These are phyloP conservation scores for Aviceda subcristata DNA, from an alignment of 2,113 vertebrate species.

Conservation along the genomic window DNA sequence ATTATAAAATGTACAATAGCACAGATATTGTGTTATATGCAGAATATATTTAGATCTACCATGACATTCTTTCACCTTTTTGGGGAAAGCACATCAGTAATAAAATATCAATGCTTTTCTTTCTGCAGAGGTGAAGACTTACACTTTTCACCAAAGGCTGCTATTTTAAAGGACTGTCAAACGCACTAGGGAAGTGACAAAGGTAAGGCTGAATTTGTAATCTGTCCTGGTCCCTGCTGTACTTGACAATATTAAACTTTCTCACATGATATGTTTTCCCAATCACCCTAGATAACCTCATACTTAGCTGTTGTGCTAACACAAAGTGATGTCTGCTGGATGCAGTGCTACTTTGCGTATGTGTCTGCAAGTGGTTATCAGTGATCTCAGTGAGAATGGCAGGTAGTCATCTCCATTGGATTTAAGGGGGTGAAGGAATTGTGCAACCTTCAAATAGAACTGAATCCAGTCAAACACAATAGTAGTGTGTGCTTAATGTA, in stretches of 20 bases:
- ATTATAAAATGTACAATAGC: neutral
- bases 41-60: neutral
- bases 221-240: neutral
- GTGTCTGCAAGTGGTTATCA: neutral
- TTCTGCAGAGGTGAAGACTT: neutral
- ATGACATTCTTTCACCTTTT: neutral
- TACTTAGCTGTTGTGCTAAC: neutral
- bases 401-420: neutral
- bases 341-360: too few relatives aligned
- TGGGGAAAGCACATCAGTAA: neutral
- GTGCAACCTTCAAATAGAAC: neutral
- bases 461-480: too few relatives aligned
- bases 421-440: neutral
- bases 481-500: neutral
- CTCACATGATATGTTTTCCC: neutral
- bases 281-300: neutral
- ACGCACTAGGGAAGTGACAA: neutral
- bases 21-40: neutral
- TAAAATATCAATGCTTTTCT: neutral
- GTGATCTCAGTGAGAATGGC: neutral
- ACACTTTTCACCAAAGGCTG: neutral
- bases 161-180: neutral
- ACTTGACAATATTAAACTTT: neutral
- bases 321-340: neutral
- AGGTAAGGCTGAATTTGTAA: neutral